Percentiles rank a stretch among this genome's conserved stretches.
Evolutionary conservation across 2,888 invertebrate genomes (phyloP).

Genomic region (Aphodius granarius): DNA sequence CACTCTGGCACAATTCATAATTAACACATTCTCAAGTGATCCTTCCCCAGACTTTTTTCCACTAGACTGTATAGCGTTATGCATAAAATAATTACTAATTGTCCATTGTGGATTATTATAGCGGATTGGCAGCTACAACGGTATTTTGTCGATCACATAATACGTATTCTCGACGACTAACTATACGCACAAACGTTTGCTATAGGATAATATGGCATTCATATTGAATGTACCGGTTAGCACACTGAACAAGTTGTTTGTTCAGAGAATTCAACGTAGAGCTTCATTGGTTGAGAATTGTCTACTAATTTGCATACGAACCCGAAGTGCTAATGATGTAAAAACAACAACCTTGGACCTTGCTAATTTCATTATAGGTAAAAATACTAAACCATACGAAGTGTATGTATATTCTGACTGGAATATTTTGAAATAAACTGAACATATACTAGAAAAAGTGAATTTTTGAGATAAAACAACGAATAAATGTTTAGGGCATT

Average conservation of each 20-base stretch:
- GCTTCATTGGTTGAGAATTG: not conserved
- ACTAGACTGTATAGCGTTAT: too few relatives aligned
- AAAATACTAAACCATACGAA: not conserved
- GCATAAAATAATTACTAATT: not conserved
- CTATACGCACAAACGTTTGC: not conserved
- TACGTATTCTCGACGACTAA: not conserved
- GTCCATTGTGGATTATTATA: not conserved
- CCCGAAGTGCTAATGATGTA: not conserved
- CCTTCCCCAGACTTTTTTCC: not conserved
- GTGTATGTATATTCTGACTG: too few relatives aligned
- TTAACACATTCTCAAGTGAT: not conserved
- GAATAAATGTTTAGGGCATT: too few relatives aligned
- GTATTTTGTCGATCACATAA: not conserved
- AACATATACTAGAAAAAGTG: too few relatives aligned
- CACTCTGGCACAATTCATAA: not conserved
- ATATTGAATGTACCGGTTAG: not conserved
- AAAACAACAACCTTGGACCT: not conserved
- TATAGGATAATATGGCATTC: not conserved
- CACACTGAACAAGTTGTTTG: not conserved
- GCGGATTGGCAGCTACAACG: not conserved
- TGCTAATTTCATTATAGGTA: not conserved
- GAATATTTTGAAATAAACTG: too few relatives aligned
- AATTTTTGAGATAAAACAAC: too few relatives aligned
- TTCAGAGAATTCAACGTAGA: not conserved
- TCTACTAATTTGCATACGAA: not conserved